Evolutionary conservation across 2,888 invertebrate species (phyloP).

Genomic region (Campopleginae sp.): DNA sequence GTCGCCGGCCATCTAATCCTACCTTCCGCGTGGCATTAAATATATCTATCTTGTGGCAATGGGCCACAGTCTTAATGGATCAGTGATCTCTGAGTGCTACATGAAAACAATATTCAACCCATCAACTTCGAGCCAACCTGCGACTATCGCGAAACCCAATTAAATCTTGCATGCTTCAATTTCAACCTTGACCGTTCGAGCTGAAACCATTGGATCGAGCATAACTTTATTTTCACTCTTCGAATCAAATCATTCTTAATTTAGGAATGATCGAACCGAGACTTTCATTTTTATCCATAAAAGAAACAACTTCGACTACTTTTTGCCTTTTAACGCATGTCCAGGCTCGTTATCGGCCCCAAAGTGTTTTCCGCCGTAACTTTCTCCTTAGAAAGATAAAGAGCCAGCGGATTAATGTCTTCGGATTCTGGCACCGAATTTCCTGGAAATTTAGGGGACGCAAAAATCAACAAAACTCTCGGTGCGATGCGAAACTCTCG

Average conservation of each 20-base stretch:
- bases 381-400: too few species aligned
- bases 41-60: conserved; percentile 33
- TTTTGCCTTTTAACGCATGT: too few species aligned
- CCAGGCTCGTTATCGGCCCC: too few species aligned
- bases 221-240: background rate
- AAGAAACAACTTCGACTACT: background rate
- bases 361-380: too few species aligned
- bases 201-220: background rate
- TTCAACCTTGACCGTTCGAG: background rate
- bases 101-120: conserved; percentile 48
- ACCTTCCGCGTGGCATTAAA: conserved; percentile 16
- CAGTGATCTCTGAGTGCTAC: conserved; percentile 44
- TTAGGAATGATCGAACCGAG: background rate
- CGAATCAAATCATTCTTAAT: background rate
- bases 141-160: background rate
- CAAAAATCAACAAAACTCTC: too few species aligned
- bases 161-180: conserved; percentile 9
- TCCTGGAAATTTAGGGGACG: too few species aligned
- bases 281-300: background rate
- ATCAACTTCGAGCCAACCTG: conserved; percentile 11
- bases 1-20: conserved; percentile 52
- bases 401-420: too few species aligned
- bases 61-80: conserved; percentile 52
- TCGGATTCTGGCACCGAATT: too few species aligned
- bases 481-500: too few species aligned